phyloP scores from a whole-genome alignment of 2,797 vertebrate species.

The Enteromius viviparus region DNA sequence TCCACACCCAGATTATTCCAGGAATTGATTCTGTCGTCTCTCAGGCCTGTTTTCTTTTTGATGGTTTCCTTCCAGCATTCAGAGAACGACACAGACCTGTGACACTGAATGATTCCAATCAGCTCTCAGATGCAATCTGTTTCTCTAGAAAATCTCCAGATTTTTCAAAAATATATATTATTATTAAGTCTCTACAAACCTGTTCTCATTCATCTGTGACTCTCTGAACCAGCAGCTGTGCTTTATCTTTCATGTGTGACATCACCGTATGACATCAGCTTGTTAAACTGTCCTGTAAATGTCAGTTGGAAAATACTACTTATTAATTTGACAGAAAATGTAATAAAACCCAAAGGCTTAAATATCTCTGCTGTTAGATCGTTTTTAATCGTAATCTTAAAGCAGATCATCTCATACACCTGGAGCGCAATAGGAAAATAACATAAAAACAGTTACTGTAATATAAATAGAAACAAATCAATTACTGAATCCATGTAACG shows the following conservation, averaged over 20 bases:
- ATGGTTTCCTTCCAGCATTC: no score
- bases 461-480: no score
- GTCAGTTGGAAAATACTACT: background rate
- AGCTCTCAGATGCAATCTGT: background rate
- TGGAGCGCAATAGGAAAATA: no score
- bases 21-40: background rate
- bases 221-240: background rate
- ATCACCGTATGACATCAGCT: background rate
- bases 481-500: no score
- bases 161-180: no score
- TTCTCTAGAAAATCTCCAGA: no score
- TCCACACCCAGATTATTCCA: background rate
- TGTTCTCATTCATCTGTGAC: background rate
- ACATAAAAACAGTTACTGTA: no score
- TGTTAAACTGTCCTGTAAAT: background rate
- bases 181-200: background rate
- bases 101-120: no score
- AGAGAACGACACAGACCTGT: no score
- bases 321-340: background rate
- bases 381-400: no score
- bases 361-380: background rate
- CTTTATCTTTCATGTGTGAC: background rate
- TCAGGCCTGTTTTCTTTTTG: background rate
- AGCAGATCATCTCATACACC: no score
- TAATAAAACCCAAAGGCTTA: background rate